These are phyloP conservation scores for Silurus asotus DNA, from an alignment of 2,113 vertebrate species.

Conservation along the genomic window DNA sequence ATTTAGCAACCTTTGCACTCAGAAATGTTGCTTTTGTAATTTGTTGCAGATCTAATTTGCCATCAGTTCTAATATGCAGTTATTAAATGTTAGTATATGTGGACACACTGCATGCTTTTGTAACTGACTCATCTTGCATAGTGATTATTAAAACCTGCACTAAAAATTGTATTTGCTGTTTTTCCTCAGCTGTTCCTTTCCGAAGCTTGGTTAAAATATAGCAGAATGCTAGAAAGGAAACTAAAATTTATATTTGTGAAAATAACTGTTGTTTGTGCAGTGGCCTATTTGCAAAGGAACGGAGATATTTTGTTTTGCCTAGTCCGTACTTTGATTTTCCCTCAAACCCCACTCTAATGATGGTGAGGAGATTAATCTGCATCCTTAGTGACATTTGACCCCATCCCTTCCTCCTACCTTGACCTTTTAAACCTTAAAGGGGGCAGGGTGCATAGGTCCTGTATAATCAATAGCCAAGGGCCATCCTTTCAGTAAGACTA, in stretches of 20 bases:
- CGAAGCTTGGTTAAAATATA: not conserved
- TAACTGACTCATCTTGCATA: not conserved
- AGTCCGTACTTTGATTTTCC: not conserved
- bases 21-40: not conserved
- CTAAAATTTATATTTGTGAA: not conserved
- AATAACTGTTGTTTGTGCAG: slow-evolving; percentile 1
- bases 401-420: slow-evolving; percentile 50
- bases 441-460: slow-evolving; percentile 19
- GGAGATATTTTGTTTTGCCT: not conserved
- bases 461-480: slow-evolving; percentile 63
- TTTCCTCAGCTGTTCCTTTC: not conserved
- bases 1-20: not conserved
- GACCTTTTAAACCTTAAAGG: slow-evolving; percentile 64
- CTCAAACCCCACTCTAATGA: not conserved
- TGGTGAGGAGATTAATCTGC: slow-evolving; percentile 65
- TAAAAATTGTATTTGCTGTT: not conserved
- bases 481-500: slow-evolving; percentile 55
- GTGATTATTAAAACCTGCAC: slow-evolving; percentile 7
- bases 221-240: not conserved
- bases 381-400: slow-evolving; percentile 43
- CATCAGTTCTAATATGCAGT: not conserved
- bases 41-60: not conserved
- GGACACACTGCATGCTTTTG: not conserved
- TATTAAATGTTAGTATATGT: not conserved
- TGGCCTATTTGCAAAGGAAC: not conserved